phyloP scores from a whole-genome alignment of 1,140 invertebrate species.

The Vollenhovia emeryi region DNA sequence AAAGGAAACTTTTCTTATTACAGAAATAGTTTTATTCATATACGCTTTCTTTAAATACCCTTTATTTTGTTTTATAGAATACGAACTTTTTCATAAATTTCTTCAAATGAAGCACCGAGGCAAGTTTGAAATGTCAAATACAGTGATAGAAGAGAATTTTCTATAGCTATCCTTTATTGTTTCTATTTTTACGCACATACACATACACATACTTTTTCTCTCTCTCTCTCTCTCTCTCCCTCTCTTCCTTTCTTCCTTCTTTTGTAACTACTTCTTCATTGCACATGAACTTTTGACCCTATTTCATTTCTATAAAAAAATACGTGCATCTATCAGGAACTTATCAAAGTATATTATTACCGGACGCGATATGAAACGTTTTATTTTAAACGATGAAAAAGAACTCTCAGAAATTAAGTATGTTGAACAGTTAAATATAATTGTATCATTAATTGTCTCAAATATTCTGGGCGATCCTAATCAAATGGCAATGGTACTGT shows the following conservation, averaged over 20 bases:
- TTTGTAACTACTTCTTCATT: not conserved
- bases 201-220: too few species aligned
- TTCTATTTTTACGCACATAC: not conserved
- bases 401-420: not conserved
- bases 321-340: not conserved
- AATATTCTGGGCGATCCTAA: not conserved
- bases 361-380: not conserved
- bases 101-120: not conserved
- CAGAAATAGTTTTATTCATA: not conserved
- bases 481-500: not conserved
- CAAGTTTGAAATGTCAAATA: not conserved
- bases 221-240: too few species aligned
- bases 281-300: slow-evolving; percentile 34
- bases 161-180: not conserved
- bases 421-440: not conserved
- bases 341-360: not conserved
- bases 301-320: slow-evolving; percentile 5
- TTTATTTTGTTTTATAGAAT: not conserved
- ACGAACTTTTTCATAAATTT: not conserved
- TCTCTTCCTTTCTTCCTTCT: not conserved
- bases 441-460: not conserved
- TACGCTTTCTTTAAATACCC: not conserved
- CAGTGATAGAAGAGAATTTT: not conserved
- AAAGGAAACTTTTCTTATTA: not conserved
- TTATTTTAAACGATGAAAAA: not conserved